Evolutionary conservation across 2,113 vertebrate genomes (phyloP).

Genomic region (Lepus americanus): DNA sequence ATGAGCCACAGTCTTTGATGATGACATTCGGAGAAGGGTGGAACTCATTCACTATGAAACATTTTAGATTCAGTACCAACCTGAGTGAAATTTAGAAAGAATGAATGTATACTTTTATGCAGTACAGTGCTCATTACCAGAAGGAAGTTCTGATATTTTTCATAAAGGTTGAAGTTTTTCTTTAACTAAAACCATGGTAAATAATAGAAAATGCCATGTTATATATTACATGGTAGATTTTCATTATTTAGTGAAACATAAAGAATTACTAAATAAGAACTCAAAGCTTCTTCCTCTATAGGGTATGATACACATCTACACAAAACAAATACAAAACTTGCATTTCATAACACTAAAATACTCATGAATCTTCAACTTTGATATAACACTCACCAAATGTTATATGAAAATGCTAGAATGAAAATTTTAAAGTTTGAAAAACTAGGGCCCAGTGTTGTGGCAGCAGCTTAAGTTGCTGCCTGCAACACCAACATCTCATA

Average conservation of each 20-base stretch:
- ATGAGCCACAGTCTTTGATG: background rate
- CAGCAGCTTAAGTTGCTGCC: too few relatives aligned
- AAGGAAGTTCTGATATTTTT: constrained; percentile 44
- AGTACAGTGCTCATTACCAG: background rate
- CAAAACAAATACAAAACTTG: constrained; percentile 22
- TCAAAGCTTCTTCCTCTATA: constrained; percentile 17
- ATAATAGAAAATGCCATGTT: constrained; percentile 32
- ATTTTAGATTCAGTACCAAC: background rate
- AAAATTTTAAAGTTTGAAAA: constrained; percentile 33
- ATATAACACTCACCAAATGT: background rate
- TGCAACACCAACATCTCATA: too few relatives aligned
- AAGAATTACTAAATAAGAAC: constrained; percentile 7
- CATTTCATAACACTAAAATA: constrained; percentile 43
- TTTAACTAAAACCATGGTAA: background rate
- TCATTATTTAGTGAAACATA: constrained; percentile 38
- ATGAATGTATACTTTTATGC: background rate
- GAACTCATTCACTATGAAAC: constrained; percentile 10
- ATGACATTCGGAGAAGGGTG: background rate
- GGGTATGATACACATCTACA: background rate
- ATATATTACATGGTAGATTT: constrained; percentile 15
- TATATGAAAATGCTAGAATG: constrained; percentile 6
- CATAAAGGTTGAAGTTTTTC: background rate
- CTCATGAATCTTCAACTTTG: background rate
- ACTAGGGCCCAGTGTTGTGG: background rate
- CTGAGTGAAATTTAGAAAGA: constrained; percentile 53